Evolutionary conservation across 2,888 invertebrate species (phyloP), one percentile per base, ranked within the genome.

Genomic region (Hoplodrina ambigua): DNA sequence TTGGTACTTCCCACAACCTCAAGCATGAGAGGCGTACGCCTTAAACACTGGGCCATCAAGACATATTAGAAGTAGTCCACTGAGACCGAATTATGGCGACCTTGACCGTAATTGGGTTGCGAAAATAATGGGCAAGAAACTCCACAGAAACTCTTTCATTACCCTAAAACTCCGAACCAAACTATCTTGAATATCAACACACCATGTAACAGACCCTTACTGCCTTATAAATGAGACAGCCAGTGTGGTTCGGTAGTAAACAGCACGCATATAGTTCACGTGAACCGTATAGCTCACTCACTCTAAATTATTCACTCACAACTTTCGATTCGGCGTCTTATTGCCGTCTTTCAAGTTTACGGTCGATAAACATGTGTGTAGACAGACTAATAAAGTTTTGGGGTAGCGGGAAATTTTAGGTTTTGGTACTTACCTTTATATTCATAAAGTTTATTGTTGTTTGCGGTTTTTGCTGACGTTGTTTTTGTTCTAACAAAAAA

Each of bases 241-340:
- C 58, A 53, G 33, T 55, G 56, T 33, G 59, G 61, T 54, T 54
- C 50, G 33, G 73, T 30, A 69, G 60, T 72, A 72, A 81, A 69
- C 73, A 56, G 53, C 74, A 73, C 78, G 81, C 68, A 62, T 53
- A 61, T 55, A 66, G 57, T 60, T 66, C 74, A 70, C 72, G 62
- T 66, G 72, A 68, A 60, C 68, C 2, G 62, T 77, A 80, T 75
- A 65, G 65, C 70, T 59, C 65, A 59, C 75, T 70, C 64, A 49
- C 17, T 71, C 76, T 84, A 72, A 82, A 84, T 82, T 76, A 82
- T 82, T 84, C 76, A 82, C 55, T 72, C 66, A 65, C 78, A 70
- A 83, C 72, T 76, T 81, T 76, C 72, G 76, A 74, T 81, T 71
- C 62, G 59, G 80, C 70, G 75, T 69, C 64, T 66, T 72, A 72